phyloP scores from a whole-genome alignment of 2,113 vertebrate genomes.

The Actinemys pallida region DNA sequence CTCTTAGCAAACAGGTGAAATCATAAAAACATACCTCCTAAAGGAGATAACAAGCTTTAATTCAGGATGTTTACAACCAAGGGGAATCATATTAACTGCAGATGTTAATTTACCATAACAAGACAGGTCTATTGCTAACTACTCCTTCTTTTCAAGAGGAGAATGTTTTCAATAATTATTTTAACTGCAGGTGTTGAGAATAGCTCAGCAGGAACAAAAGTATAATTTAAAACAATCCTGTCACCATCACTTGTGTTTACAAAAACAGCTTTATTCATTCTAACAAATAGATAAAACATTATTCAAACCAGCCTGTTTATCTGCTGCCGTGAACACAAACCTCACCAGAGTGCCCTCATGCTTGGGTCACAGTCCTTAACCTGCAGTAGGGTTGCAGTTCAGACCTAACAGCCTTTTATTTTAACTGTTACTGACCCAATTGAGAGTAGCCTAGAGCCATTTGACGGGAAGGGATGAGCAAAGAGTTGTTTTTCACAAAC shows the following conservation, averaged over 20 bases:
- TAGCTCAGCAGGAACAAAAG: conserved; percentile 71
- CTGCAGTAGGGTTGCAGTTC: conserved; percentile 1
- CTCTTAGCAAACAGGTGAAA: conserved; percentile 55
- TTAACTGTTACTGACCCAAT: conserved; percentile 16
- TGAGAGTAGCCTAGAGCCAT: not conserved
- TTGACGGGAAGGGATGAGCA: not conserved
- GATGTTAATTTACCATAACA: conserved; percentile 72
- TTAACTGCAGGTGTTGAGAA: conserved; percentile 72
- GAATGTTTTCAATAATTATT: conserved; percentile 75
- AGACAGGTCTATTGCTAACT: conserved; percentile 66
- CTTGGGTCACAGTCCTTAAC: not conserved
- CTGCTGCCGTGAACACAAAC: not conserved
- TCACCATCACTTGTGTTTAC: conserved; percentile 60
- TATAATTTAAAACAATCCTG: conserved; percentile 59
- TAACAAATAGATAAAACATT: conserved; percentile 28
- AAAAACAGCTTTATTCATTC: conserved; percentile 44
- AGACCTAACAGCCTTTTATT: not conserved
- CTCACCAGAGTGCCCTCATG: not conserved
- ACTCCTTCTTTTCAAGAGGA: conserved; percentile 69
- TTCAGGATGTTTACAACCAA: conserved; percentile 67
- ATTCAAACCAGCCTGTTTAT: conserved; percentile 44
- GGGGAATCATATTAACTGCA: conserved; percentile 68
- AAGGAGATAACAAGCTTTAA: conserved; percentile 73
- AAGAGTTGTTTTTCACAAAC: not conserved
- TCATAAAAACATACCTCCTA: conserved; percentile 58